These are phyloP conservation scores for Physeter macrocephalus DNA, from an alignment of 2,113 vertebrate species.

Conservation along the genomic window DNA sequence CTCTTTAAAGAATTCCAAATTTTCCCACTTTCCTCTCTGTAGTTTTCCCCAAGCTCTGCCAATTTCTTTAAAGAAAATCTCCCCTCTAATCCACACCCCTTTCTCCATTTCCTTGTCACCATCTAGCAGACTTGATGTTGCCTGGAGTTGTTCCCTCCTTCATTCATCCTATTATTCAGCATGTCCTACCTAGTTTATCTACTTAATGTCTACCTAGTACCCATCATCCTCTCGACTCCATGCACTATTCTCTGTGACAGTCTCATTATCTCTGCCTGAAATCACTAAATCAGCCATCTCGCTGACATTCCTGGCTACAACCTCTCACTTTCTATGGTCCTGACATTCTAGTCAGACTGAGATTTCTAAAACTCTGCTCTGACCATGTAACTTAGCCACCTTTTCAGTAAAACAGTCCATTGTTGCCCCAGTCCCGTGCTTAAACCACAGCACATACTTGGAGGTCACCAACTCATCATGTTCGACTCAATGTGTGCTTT, in stretches of 20 bases:
- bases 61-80: slow-evolving; percentile 11
- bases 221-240: neutral
- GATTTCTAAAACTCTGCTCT: neutral
- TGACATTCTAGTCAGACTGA: neutral
- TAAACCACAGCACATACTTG: neutral
- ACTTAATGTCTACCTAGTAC: neutral
- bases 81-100: neutral
- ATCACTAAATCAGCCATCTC: neutral
- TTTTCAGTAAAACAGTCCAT: neutral
- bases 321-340: neutral
- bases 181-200: neutral
- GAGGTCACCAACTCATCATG: neutral
- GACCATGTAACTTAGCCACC: neutral
- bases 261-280: neutral
- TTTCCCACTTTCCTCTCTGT: neutral
- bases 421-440: neutral
- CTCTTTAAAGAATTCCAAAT: neutral
- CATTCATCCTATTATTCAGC: neutral
- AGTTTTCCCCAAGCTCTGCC: neutral
- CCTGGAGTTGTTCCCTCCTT: neutral
- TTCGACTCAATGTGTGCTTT: neutral
- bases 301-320: neutral
- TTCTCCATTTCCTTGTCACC: neutral
- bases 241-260: neutral
- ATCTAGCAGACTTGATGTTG: neutral